A percentile compares a stretch with the other conserved stretches of the same genome.
These are phyloP conservation scores for Sebastes itinus DNA, from an alignment of 2,797 vertebrate species.

Conservation along the genomic window DNA sequence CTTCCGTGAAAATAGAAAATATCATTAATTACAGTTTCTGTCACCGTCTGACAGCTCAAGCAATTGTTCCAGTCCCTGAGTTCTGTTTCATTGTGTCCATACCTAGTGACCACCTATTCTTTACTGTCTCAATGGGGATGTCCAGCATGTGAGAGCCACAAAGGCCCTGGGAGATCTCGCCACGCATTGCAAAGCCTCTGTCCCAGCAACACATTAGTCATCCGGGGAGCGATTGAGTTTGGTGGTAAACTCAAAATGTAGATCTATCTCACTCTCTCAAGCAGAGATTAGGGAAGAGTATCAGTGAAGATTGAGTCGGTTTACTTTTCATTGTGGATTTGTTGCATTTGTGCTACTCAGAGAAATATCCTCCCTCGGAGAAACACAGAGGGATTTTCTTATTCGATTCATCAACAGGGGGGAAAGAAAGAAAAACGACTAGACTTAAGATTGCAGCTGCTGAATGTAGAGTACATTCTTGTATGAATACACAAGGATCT, in stretches of 20 bases:
- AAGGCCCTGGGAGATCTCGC: slow-evolving; percentile 78
- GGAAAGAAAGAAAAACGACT: background rate
- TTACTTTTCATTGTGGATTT: slow-evolving; percentile 57
- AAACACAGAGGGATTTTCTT: slow-evolving; percentile 45
- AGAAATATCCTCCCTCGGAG: slow-evolving; percentile 35
- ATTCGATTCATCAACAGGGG: slow-evolving; percentile 46
- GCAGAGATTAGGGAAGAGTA: slow-evolving; percentile 55
- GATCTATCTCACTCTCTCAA: slow-evolving; percentile 64
- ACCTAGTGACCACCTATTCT: slow-evolving; percentile 92
- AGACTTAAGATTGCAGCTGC: slow-evolving; percentile 33
- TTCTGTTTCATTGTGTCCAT: slow-evolving; percentile 86
- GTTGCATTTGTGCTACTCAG: slow-evolving; percentile 36
- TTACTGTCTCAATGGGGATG: slow-evolving; percentile 86
- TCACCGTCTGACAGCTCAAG: slow-evolving; percentile 86
- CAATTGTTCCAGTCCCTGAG: slow-evolving; percentile 86
- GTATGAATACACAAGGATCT: slow-evolving; percentile 46
- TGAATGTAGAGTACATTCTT: slow-evolving; percentile 40
- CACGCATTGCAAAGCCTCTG: slow-evolving; percentile 85
- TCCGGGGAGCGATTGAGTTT: slow-evolving; percentile 64
- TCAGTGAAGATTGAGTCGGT: slow-evolving; percentile 41
- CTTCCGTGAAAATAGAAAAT: slow-evolving; percentile 87
- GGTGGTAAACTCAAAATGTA: slow-evolving; percentile 60
- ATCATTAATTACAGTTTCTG: slow-evolving; percentile 98
- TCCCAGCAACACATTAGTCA: slow-evolving; percentile 86
- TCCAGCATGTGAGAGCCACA: slow-evolving; percentile 84